Base-by-base conservation (phyloP, 2,797 vertebrate genomes). In the Melanotaenia nigrans region DNA sequence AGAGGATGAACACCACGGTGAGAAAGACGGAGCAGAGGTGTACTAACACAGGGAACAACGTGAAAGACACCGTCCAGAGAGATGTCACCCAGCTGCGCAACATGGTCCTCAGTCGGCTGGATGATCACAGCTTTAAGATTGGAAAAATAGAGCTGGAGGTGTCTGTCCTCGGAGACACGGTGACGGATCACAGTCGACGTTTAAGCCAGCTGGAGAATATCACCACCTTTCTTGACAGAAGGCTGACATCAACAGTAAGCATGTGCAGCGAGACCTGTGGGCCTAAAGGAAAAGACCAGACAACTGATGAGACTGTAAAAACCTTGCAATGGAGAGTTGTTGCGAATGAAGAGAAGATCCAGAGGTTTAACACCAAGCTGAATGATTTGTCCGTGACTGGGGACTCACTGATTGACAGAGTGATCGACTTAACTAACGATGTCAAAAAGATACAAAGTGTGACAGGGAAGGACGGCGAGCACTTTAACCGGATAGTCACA, bases 321-420 rank as follows among this genome's bases (percentile, higher is more conserved):
- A 94, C 92, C n/a, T 79, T 98, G 54, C 89, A 96, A 72, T 95
- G 87, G 91, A 94, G 92, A 71, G 91, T 97, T 12, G 89, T 94
- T 71, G 85, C 94, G 53, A 91, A 92, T 0, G 85, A 95, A 38
- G 94, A 90, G 0, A 88, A 95, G 76, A 94, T 97, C 71, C 85
- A 70, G 38, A 92, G 63, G 63, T 92, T 96, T 70, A 91, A 94
- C 82, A 95, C 94, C 0, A 91, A 66, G 66, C 76, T 97, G 55
- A 92, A 93, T 12, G 87, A 94, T 71, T 81, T 96, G 54, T 91
- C 89, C 0, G 68, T 91, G 6, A 91, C 94, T 0, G 95, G 94
- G 11, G 95, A 94, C 73, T 94, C 95, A 0, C 79, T 93, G 62
- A 78, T 83, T 0, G 86, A 94, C 32, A 77, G 51, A 1, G 87